A percentile compares a stretch with the other conserved stretches of the same genome.
These are phyloP conservation scores for Phenganax marumi DNA, from an alignment of 92 coral and sea anemone species.

Conservation along the genomic window DNA sequence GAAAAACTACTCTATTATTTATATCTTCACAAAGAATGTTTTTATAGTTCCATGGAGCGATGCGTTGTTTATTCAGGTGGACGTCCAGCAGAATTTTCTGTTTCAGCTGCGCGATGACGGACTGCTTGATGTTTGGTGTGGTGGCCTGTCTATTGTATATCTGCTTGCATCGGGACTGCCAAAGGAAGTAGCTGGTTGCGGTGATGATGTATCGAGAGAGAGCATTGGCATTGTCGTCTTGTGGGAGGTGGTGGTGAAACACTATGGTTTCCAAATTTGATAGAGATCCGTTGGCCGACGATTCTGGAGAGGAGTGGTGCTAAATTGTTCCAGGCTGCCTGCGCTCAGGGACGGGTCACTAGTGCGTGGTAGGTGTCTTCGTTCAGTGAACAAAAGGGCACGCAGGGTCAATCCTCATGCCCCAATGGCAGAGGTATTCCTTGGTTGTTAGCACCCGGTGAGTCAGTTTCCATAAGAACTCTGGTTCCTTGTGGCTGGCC, in stretches of 20 bases:
- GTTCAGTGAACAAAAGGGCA: conserved; percentile 35
- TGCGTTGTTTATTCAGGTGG: neutral
- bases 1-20: too few relatives aligned
- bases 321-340: conserved; percentile 7
- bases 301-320: neutral
- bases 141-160: neutral
- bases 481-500: neutral
- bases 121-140: neutral
- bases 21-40: too few relatives aligned
- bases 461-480: conserved; percentile 9
- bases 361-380: conserved; percentile 45
- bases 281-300: neutral
- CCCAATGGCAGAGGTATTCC: conserved; percentile 18
- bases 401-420: conserved; percentile 11
- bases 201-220: neutral
- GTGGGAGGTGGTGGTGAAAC: neutral
- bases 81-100: neutral
- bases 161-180: neutral
- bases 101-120: neutral
- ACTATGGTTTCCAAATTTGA: neutral
- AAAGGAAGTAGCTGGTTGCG: neutral
- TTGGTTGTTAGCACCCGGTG: conserved; percentile 44
- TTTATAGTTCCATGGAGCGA: too few relatives aligned
- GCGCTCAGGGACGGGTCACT: conserved; percentile 31
- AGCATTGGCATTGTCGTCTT: neutral